A percentile compares a stretch with the other conserved stretches of the same genome.
Evolutionary conservation across 2,113 vertebrate species (phyloP).

Genomic region (Australoheros scitulus): DNA sequence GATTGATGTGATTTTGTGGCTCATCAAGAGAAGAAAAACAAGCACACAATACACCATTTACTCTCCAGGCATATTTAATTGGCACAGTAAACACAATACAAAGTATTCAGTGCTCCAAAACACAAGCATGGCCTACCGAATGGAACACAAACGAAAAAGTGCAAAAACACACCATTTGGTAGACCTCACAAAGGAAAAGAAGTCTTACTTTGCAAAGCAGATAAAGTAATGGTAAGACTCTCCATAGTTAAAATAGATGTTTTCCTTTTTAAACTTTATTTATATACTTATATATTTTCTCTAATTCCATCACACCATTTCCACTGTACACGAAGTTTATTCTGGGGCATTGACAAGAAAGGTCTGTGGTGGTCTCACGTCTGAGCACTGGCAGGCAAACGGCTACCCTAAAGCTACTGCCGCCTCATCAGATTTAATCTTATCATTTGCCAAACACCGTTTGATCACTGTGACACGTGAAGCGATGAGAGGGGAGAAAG

Average conservation of each 20-base stretch:
- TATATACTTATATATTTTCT: constrained; percentile 82
- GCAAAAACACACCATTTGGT: constrained; percentile 81
- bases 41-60: not conserved
- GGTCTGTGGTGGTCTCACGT: constrained; percentile 24
- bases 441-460: not conserved
- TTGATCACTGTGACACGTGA: constrained; percentile 4
- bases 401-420: constrained; percentile 7
- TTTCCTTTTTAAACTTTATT: constrained; percentile 77
- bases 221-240: constrained; percentile 72
- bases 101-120: constrained; percentile 83
- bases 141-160: constrained; percentile 77
- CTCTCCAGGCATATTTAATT: constrained; percentile 82
- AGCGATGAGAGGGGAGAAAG: not conserved
- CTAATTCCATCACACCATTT: constrained; percentile 65
- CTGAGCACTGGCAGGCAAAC: constrained; percentile 14
- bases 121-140: constrained; percentile 79
- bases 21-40: not conserved
- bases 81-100: constrained; percentile 85
- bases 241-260: constrained; percentile 82
- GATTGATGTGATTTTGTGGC: not conserved
- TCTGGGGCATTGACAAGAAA: constrained; percentile 30
- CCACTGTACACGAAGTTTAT: constrained; percentile 72
- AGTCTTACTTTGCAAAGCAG: constrained; percentile 78
- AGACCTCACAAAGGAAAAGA: constrained; percentile 70
- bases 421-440: constrained; percentile 8